Percentiles rank a stretch among this genome's conserved stretches.
These are phyloP conservation scores for Miltochrista miniata DNA, from an alignment of 2,888 invertebrate genomes.

Conservation along the genomic window DNA sequence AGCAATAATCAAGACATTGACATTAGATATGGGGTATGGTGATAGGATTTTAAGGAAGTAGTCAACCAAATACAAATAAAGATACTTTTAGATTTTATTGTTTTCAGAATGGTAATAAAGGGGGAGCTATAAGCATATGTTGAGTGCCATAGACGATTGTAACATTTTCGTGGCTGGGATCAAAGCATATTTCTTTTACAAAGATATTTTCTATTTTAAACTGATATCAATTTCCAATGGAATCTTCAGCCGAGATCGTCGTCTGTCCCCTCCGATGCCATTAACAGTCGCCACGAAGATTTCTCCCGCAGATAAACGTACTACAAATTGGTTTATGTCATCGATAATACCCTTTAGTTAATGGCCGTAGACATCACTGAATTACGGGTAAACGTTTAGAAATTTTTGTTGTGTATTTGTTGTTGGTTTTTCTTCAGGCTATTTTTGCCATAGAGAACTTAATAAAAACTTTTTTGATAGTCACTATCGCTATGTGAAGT, in stretches of 20 bases:
- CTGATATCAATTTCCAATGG: slow-evolving; percentile 35
- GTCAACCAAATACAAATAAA: no score
- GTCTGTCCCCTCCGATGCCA: slow-evolving; percentile 38
- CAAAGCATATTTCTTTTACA: slow-evolving; percentile 10
- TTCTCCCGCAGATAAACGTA: slow-evolving; percentile 40
- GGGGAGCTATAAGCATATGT: not conserved
- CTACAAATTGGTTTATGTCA: slow-evolving; percentile 52
- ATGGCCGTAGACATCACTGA: slow-evolving; percentile 24
- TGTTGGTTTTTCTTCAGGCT: not conserved
- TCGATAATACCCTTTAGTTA: slow-evolving; percentile 45
- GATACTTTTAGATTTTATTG: no score
- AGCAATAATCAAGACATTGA: no score
- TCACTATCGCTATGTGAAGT: no score
- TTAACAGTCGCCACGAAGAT: slow-evolving; percentile 45
- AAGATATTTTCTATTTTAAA: slow-evolving; percentile 29
- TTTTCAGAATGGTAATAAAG: no score
- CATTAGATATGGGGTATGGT: not conserved
- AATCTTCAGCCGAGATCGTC: slow-evolving; percentile 39
- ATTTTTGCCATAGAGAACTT: no score
- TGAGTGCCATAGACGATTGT: not conserved
- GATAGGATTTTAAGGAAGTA: no score
- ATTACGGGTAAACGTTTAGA: slow-evolving; percentile 18
- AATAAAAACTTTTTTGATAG: no score
- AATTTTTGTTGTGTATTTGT: slow-evolving; percentile 3
- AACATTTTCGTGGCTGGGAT: not conserved